Base-by-base conservation (phyloP, 2,113 vertebrate genomes). In the Bubo scandiacus region DNA sequence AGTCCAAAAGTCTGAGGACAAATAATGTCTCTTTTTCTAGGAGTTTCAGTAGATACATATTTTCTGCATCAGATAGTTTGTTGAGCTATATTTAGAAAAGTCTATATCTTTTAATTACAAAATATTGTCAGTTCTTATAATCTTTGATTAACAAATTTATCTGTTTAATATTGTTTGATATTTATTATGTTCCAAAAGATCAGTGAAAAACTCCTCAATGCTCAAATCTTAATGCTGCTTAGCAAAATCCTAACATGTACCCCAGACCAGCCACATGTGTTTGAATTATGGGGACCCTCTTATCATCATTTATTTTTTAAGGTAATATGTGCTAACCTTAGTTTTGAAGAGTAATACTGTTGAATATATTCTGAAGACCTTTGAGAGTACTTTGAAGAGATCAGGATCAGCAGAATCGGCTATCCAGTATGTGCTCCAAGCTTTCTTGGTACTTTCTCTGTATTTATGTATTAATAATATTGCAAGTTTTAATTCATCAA, bases 391-490 rank as follows among this genome's bases (percentile, higher is more conserved):
- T 96, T 95, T 94, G 94, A 97, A 96, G 94, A 85, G 43, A 14
- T 9, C 71, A 58, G 55, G 54, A 61, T 61, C 66, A 88, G 72
- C 92, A 84, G 91, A 90, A 74, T 86, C 45, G 81, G 47, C 55
- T 54, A 40, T 73, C 51, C 65, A 70, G 81, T 30, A 34, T 71
- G 38, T 27, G 42, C 47, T 85, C 38, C 61, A 66, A 72, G 75
- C 21, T 94, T 94, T 91, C 61, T 65, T 78, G 51, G 25, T 91
- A 87, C 32, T 71, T 93, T 43, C 49, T 94, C 43, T 91, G 38
- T 57, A 80, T 90, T 96, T 94, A 86, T 95, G 57, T 92, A 87
- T 94, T 95, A 94, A 90, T 96, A 90, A 92, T 90, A 83, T 62
- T 74, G 54, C 45, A 79, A 89, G 62, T 85, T 93, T 75, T 90